Evolutionary conservation across 2,113 vertebrate genomes (phyloP).

Genomic region (Antennarius striatus): DNA sequence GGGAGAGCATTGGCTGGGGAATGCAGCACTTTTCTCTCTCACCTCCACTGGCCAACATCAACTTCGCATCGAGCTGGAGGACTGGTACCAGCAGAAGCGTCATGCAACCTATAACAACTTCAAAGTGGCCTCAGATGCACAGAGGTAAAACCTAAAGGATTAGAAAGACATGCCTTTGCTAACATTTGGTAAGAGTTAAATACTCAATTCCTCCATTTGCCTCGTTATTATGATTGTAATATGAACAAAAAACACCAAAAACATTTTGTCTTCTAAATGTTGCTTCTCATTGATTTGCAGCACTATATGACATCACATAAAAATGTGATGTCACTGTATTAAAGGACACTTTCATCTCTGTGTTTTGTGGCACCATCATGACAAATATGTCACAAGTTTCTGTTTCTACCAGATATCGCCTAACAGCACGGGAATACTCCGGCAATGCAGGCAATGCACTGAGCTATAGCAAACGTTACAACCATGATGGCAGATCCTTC

Average conservation of each 20-base stretch:
- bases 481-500: conserved; percentile 82
- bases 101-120: conserved; percentile 81
- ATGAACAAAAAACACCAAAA: too few relatives aligned
- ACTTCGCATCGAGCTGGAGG: conserved; percentile 80
- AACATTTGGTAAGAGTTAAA: background rate
- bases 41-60: conserved; percentile 74
- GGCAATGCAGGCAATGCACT: conserved; percentile 83
- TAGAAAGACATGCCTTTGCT: background rate
- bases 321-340: too few relatives aligned
- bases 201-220: too few relatives aligned
- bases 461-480: conserved; percentile 84
- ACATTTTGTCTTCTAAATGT: too few relatives aligned
- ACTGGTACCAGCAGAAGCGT: conserved; percentile 81
- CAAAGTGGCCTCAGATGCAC: conserved; percentile 79
- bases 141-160: conserved; percentile 66
- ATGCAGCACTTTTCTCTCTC: conserved; percentile 73
- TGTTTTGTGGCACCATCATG: background rate
- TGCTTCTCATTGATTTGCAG: too few relatives aligned
- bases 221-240: too few relatives aligned
- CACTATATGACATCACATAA: too few relatives aligned
- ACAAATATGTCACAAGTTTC: background rate
- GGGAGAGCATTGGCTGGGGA: conserved; percentile 84
- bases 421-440: conserved; percentile 80
- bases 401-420: conserved; percentile 70
- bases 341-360: too few relatives aligned